Conservation (phyloP, 2,888 invertebrate genomes). For the Sinotaia quadrata region DNA sequence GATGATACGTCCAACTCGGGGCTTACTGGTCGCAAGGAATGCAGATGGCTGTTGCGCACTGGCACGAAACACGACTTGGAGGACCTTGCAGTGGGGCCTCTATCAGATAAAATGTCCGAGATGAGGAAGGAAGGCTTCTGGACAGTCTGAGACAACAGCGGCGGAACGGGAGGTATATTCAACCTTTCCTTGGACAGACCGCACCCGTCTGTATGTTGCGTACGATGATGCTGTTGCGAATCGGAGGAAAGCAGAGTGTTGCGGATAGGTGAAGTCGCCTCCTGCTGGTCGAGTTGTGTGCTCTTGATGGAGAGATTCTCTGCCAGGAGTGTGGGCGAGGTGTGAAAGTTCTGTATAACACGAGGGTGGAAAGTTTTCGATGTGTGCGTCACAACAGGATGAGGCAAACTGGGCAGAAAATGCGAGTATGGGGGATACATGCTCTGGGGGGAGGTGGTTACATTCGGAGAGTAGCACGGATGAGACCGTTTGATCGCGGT, state of each 20-base stretch:
- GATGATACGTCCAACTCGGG: background rate
- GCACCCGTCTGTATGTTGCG: too few relatives aligned
- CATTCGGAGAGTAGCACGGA: background rate
- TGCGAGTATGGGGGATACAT: background rate
- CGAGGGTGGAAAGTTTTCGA: too few relatives aligned
- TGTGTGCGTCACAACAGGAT: too few relatives aligned
- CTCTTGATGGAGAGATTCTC: too few relatives aligned
- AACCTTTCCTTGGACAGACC: too few relatives aligned
- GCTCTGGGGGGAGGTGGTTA: background rate
- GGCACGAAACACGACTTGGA: background rate
- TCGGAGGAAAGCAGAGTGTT: too few relatives aligned
- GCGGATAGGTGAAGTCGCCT: too few relatives aligned
- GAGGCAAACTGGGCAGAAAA: background rate
- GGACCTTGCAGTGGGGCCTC: background rate
- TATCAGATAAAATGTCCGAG: slow-evolving; percentile 17
- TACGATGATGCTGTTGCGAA: too few relatives aligned
- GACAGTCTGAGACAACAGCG: background rate
- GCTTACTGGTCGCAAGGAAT: background rate
- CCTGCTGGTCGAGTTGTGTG: too few relatives aligned
- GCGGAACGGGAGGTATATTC: too few relatives aligned
- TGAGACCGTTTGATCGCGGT: background rate
- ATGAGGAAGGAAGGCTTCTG: slow-evolving; percentile 24
- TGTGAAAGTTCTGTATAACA: too few relatives aligned
- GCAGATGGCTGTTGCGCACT: background rate
- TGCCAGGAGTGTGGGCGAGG: too few relatives aligned